Evolutionary conservation across 2,113 vertebrate species (phyloP), one percentile per base, ranked within the genome.

Genomic region (Bubalus kerabau): DNA sequence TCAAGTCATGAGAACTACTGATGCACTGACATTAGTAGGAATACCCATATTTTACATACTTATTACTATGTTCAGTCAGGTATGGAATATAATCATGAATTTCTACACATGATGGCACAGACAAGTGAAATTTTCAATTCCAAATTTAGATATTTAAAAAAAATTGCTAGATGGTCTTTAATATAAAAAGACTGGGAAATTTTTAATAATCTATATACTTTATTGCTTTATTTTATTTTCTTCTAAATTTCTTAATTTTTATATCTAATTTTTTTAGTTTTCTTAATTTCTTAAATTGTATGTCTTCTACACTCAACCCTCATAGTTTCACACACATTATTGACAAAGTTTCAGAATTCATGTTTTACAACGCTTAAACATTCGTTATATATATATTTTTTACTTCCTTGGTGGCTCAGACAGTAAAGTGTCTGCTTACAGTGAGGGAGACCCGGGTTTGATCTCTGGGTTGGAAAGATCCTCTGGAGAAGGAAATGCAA

Each of bases 401-500:
- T 24, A 84, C 23, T n/a, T 62, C 32, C 64, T n/a, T 71, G 19
- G 32, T 71, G 32, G 16, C 62, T 67, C 16, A 67, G 8, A 67
- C 3, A 15, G 62, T 67, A n/a, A n/a, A 67, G 32, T 19, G 16
- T 67, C 62, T 19, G 32, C 62, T 50, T 86, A 81, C 60, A 78
- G n/a, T 67, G 32, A 4, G 7, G 16, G 32, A n/a, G 32, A 67
- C 62, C 16, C 0, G 2, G 14, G 16, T 67, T n/a, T 1, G 1
- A 67, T n/a, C 2, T 8, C 32, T n/a, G 32, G 32, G 16, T 67
- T 67, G 62, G 32, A n/a, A 67, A 67, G 62, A 67, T 67, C 16
- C 16, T 67, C 62, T 67, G 16, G 62, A 19, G 16, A n/a, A 67
- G 32, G 62, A 67, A n/a, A 67, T 67, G 16, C 62, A 67, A 67